Evolutionary conservation across 2,888 invertebrate species (phyloP), one percentile per base, ranked within the genome.

Genomic region (Caenorhabditis sp.): DNA sequence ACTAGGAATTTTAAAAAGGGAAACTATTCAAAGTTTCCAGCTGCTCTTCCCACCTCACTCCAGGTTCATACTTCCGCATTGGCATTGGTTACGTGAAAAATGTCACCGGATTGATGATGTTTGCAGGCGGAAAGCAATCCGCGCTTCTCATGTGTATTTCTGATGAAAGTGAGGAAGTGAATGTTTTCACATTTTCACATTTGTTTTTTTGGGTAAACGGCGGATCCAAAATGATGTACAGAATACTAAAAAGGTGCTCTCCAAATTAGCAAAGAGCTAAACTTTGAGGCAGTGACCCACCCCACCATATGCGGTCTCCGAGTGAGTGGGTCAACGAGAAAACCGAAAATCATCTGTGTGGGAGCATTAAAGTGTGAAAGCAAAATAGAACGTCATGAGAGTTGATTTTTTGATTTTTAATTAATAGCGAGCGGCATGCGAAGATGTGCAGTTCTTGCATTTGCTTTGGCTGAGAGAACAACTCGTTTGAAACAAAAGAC

Each of bases 401-500:
- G 26, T 56, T 56, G 55, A 26, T 56, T 56, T 32, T 26, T 18
- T n/a, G 55, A 15, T 56, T 56, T 56, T 56, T 56, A 56, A 56
- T 56, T 56, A 56, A 56, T 56, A 32, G 26, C 32, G 4, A 1
- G n/a, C 32, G 32, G 18, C n/a, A 3, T 40, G 18, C 37, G 15
- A 22, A n/a, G 50, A 37, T 32, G 28, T 22, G 18, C 40, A 44
- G 32, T 26, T 44, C 50, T 35, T 40, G 11, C 50, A n/a, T 24
- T 51, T 47, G 37, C 60, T 51, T 37, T 37, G 50, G 60, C 37
- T 53, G 20, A 6, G 70, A 61, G 40, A 20, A 32, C 44, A 68
- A 58, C 51, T 18, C 47, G 20, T 47, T 47, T 47, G 70, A 71
- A 71, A 71, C 61, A 61, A 55, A 71, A 62, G 51, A 71, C 44